Evolutionary conservation across 2,113 vertebrate species (phyloP).

Genomic region (human): GRCh38 chr1:23927001-23927500

Average conservation of each 20-base stretch:
- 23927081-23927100: neutral
- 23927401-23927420: neutral
- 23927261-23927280: neutral
- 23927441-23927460: neutral
- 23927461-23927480: neutral
- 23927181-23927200: too few species aligned
- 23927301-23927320: neutral
- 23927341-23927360: neutral
- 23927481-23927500: neutral
- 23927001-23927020: neutral
- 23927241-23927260: neutral
- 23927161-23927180: neutral
- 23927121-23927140: neutral
- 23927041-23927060: neutral
- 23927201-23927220: neutral
- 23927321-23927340: neutral
- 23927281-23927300: neutral
- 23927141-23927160: neutral
- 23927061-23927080: neutral
- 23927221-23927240: neutral
- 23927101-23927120: neutral
- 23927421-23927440: neutral
- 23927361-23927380: neutral
- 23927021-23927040: neutral
- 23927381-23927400: neutral